Evolutionary conservation across 2,888 invertebrate genomes (phyloP).

Genomic region (Hipparchia semele): DNA sequence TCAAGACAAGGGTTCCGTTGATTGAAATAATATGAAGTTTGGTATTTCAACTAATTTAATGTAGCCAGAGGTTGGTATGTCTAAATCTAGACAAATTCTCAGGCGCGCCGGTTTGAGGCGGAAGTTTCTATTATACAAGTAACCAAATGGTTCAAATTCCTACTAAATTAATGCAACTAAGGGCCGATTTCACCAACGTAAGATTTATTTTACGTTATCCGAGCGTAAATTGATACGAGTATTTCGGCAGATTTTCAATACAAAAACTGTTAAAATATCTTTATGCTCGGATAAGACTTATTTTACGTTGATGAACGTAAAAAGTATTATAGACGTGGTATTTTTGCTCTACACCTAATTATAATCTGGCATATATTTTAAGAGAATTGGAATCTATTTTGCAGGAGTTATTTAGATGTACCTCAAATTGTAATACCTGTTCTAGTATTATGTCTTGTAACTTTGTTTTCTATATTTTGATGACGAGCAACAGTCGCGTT

Average conservation of each 20-base stretch:
- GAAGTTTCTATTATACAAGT: background rate
- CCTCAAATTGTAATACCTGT: background rate
- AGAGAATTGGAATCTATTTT: too few relatives aligned
- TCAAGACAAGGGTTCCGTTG: background rate
- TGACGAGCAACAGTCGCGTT: background rate
- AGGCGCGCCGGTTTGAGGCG: background rate
- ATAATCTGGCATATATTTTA: too few relatives aligned
- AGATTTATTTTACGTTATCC: too few relatives aligned
- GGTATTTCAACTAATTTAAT: background rate
- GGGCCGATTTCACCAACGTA: too few relatives aligned
- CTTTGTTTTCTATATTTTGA: background rate
- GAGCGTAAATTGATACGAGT: too few relatives aligned
- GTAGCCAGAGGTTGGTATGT: background rate
- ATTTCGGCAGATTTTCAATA: too few relatives aligned
- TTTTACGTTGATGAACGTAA: too few relatives aligned
- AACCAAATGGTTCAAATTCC: background rate
- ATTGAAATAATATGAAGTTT: conserved; percentile 4
- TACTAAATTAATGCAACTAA: background rate
- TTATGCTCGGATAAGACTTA: too few relatives aligned
- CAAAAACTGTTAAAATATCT: too few relatives aligned
- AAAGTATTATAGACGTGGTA: too few relatives aligned
- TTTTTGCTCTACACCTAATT: too few relatives aligned
- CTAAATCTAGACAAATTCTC: conserved; percentile 1
- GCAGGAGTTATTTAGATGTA: background rate
- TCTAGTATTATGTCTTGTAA: background rate